A percentile compares a stretch with the other conserved stretches of the same genome.
Evolutionary conservation across 2,888 invertebrate species (phyloP).

Genomic region (Drosophila rubida): DNA sequence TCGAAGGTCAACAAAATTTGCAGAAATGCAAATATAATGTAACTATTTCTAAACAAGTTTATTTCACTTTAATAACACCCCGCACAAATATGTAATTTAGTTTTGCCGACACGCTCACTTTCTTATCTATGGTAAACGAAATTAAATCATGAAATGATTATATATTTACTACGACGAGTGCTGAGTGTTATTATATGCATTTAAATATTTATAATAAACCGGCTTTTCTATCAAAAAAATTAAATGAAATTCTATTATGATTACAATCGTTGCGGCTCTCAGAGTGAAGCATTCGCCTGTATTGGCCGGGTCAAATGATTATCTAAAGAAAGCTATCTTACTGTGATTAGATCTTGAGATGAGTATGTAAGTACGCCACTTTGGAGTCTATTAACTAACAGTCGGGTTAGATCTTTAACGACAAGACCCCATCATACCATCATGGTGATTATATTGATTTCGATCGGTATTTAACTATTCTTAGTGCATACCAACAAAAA

Average conservation of each 20-base stretch:
- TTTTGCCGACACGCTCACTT: too few species aligned
- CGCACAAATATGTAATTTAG: too few species aligned
- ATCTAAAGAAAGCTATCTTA: not conserved
- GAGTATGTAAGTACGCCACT: slow-evolving; percentile 1
- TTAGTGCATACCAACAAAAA: slow-evolving; percentile 9
- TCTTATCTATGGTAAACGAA: not conserved
- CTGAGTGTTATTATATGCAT: too few species aligned
- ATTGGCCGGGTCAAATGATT: not conserved
- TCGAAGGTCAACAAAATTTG: not conserved
- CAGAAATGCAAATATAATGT: not conserved
- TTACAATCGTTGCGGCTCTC: not conserved
- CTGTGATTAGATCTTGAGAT: slow-evolving; percentile 6
- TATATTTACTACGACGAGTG: not conserved
- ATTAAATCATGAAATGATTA: not conserved
- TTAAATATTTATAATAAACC: not conserved
- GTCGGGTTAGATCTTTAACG: slow-evolving; percentile 10
- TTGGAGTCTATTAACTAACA: not conserved
- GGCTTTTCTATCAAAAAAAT: not conserved
- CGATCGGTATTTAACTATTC: slow-evolving; percentile 24
- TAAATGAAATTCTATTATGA: not conserved
- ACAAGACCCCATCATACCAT: not conserved
- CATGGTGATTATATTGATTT: slow-evolving; percentile 21
- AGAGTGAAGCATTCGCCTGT: not conserved
- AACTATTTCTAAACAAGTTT: not conserved
- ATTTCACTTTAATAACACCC: not conserved